phyloP scores from a whole-genome alignment of 2,888 invertebrate species.

The Ichneumon xanthorius region DNA sequence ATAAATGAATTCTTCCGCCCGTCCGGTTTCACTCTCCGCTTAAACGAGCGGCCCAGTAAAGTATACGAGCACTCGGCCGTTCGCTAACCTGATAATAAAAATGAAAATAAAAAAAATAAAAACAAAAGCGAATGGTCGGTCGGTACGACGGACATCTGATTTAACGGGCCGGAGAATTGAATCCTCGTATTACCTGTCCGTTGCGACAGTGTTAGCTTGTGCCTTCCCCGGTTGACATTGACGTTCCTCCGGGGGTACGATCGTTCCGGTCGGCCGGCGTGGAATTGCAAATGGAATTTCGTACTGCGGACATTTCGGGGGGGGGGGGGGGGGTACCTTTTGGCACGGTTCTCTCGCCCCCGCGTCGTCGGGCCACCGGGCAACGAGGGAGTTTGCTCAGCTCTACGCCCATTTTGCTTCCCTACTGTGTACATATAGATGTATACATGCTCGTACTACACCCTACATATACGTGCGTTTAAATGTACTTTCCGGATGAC shows the following conservation, averaged over 20 bases:
- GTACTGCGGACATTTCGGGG: constrained; percentile 40
- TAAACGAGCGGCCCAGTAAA: background rate
- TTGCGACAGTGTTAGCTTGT: constrained; percentile 3
- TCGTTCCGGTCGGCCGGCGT: constrained; percentile 31
- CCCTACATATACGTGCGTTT: background rate
- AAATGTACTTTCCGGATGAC: constrained; percentile 19
- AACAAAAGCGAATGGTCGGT: background rate
- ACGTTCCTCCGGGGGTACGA: constrained; percentile 48
- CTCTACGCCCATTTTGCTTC: constrained; percentile 24
- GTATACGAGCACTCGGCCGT: constrained; percentile 23
- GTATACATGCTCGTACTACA: background rate
- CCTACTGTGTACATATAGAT: background rate
- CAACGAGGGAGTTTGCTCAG: constrained; percentile 35
- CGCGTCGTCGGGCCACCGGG: background rate
- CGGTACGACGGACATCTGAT: constrained; percentile 2
- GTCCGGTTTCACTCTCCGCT: background rate
- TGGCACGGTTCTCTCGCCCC: constrained; percentile 19
- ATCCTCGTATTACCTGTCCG: constrained; percentile 44
- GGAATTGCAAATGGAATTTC: constrained; percentile 61
- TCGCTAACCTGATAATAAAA: constrained; percentile 3
- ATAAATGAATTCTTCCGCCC: background rate
- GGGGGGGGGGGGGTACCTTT: constrained; percentile 23
- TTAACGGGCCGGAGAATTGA: constrained; percentile 43
- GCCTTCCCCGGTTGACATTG: constrained; percentile 19
- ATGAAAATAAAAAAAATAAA: constrained; percentile 1